Evolutionary conservation across 1,140 invertebrate species (phyloP).

Genomic region (Lepidurus apus): DNA sequence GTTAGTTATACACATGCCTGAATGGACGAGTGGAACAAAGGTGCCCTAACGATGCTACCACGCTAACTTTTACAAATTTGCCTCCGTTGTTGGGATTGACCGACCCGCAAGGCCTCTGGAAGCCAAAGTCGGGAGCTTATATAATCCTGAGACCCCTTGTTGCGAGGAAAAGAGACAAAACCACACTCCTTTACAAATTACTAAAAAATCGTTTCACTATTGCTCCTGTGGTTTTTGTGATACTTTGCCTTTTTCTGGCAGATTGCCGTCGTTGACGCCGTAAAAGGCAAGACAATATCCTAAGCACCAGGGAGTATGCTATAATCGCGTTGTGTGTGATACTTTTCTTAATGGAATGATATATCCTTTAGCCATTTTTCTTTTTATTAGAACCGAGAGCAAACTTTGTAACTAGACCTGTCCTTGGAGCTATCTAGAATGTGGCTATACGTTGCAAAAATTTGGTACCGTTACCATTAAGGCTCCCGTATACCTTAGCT

Average conservation of each 20-base stretch:
- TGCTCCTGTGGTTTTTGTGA: neutral
- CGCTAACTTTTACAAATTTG: neutral
- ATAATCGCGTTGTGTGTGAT: no score
- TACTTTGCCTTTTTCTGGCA: neutral
- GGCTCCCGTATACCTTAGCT: no score
- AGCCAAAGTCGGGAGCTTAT: neutral
- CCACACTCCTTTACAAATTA: neutral
- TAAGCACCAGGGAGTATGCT: no score
- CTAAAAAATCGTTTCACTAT: neutral
- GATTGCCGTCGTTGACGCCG: neutral
- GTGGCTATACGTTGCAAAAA: no score
- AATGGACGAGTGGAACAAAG: neutral
- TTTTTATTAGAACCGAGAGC: no score
- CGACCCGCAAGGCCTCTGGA: neutral
- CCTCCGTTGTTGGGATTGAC: conserved; percentile 9
- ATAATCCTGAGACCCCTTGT: neutral
- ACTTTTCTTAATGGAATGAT: no score
- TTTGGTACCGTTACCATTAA: no score
- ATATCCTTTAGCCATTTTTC: no score
- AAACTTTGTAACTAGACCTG: no score
- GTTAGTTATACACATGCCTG: neutral
- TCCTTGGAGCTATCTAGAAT: no score
- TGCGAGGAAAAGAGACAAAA: neutral
- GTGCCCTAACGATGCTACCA: neutral
- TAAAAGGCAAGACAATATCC: neutral